phyloP scores from a whole-genome alignment of 2,797 vertebrate species.

The Dicrostonyx torquatus region DNA sequence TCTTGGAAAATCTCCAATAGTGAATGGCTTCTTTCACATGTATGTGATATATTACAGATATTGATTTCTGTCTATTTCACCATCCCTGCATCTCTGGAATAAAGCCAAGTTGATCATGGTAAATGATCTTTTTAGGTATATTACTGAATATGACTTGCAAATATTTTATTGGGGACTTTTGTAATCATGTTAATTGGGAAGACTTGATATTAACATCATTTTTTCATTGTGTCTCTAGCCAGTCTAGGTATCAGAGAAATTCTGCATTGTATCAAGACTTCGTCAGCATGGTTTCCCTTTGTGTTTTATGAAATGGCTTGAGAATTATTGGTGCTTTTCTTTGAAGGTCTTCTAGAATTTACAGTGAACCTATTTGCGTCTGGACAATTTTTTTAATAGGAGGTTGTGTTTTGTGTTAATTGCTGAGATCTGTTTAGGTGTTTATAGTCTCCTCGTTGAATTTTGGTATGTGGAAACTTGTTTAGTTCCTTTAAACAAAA shows the following conservation, averaged over 20 bases:
- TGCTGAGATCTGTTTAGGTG: background rate
- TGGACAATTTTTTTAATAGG: background rate
- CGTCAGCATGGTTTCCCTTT: background rate
- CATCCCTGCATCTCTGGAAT: background rate
- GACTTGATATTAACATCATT: background rate
- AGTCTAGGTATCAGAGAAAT: background rate
- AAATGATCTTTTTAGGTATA: background rate
- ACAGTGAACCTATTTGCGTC: background rate
- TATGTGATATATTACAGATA: background rate
- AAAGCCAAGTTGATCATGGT: background rate
- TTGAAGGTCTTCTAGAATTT: background rate
- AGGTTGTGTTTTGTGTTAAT: background rate
- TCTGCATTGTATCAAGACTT: too few species aligned
- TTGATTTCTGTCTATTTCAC: background rate
- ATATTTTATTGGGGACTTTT: background rate
- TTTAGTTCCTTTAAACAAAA: background rate
- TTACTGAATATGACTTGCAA: slow-evolving; percentile 22
- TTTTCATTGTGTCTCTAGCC: background rate
- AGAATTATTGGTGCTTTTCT: background rate
- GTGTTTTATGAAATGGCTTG: background rate
- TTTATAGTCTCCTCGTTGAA: background rate
- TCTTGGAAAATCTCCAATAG: slow-evolving; percentile 20
- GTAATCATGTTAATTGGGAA: background rate
- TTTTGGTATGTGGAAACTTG: background rate
- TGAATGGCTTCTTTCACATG: background rate